Conservation (phyloP, 2,797 vertebrate genomes). For the Tamandua tetradactyla region DNA sequence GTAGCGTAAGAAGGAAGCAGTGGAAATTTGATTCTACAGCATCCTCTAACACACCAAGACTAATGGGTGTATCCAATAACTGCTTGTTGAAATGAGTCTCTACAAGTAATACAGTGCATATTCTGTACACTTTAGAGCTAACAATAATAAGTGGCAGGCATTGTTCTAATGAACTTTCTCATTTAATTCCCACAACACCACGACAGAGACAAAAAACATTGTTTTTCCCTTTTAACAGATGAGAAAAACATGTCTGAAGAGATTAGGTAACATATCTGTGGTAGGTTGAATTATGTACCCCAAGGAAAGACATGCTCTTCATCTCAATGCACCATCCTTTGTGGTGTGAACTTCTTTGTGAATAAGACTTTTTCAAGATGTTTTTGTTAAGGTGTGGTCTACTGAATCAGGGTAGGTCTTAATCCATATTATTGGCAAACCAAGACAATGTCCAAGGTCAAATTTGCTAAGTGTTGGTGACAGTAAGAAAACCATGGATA, state of each 20-base stretch:
- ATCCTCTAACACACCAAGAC: neutral
- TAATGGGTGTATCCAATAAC: neutral
- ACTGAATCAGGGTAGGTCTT: no score
- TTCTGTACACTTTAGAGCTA: neutral
- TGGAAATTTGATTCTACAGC: neutral
- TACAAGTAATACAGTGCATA: neutral
- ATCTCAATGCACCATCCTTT: no score
- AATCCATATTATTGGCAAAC: no score
- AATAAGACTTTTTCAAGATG: no score
- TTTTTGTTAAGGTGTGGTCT: no score
- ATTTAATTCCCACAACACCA: neutral
- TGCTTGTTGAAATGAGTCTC: neutral
- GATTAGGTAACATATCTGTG: neutral
- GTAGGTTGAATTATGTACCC: no score
- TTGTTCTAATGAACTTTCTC: neutral
- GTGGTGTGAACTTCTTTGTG: no score
- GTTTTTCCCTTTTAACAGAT: neutral
- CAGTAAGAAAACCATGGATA: neutral
- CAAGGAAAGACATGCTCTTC: no score
- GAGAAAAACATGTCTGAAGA: neutral
- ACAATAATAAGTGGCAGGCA: neutral
- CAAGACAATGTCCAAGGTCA: neutral
- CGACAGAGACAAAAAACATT: neutral
- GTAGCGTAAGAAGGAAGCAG: neutral
- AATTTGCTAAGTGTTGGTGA: neutral